Evolutionary conservation across 1,140 invertebrate species (phyloP), one percentile per base, ranked within the genome.

Genomic region (Macrocentrus cingulum): DNA sequence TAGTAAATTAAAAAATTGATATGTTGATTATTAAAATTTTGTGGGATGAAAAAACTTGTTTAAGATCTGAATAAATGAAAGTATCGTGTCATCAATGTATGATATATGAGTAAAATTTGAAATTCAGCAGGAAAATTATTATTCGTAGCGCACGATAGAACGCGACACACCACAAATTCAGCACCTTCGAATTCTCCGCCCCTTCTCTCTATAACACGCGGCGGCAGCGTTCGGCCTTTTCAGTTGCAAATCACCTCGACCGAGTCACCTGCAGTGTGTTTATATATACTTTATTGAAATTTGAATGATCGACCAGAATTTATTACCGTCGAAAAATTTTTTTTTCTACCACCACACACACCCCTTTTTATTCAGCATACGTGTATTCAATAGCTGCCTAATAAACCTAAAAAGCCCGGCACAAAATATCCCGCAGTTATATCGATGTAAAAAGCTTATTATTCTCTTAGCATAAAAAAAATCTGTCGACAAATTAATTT

Each of bases 201-300:
- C 13, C 11, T 15, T 13, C 20, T 29, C 45, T 23, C 22, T 23
- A n/a, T 48, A 16, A 48, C 45, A 13, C 29, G 7, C 36, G 15
- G n/a, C 22, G 16, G 23, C 19, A 2, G 4, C 7, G 22, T n/a
- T 23, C 20, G n/a, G 5, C 18, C 19, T 45, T 39, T 39, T 39
- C 36, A 39, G 36, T 39, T 39, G 36, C 13, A 39, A 39, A 39
- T 39, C 36, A 39, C 8, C 13, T 2, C 36, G 3, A 39, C 36
- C 13, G 11, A 15, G 36, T 39, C 36, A 39, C 36, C 36, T n/a
- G 36, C 15, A 4, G 36, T 39, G 36, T 39, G 8, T 29, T 5
- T 39, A 13, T 39, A 15, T 39, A 39, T n/a, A n/a, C n/a, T n/a
- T 39, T 39, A 39, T 39, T 39, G 36, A 39, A 39, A 39, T 39